Evolutionary conservation across 2,797 vertebrate genomes (phyloP).

Genomic region (Parotocinclus haroldoi): DNA sequence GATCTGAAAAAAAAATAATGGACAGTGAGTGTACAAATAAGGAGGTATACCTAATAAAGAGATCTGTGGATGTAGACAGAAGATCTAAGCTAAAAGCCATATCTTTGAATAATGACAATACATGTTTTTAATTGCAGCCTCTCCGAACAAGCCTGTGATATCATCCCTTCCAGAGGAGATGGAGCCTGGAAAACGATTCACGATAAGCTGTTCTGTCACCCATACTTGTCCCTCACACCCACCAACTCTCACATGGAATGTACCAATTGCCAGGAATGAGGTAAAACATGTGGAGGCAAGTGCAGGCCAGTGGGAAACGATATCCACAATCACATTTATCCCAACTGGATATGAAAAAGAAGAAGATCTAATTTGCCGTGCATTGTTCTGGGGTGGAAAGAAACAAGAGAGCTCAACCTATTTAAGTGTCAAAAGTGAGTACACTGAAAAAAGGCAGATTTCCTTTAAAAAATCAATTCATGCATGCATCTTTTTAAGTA

Average conservation of each 20-base stretch:
- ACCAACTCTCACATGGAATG: conserved; percentile 59
- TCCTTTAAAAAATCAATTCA: background rate
- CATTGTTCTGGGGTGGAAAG: conserved; percentile 53
- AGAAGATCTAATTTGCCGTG: conserved; percentile 50
- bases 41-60: too few relatives aligned
- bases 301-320: conserved; percentile 53
- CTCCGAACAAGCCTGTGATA: conserved; percentile 57
- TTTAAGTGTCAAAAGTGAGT: conserved; percentile 56
- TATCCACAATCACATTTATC: conserved; percentile 55
- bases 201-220: conserved; percentile 56
- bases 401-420: conserved; percentile 31
- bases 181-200: conserved; percentile 48
- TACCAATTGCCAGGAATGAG: conserved; percentile 31
- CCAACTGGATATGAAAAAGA: conserved; percentile 50
- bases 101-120: background rate
- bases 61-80: too few relatives aligned
- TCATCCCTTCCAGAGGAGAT: conserved; percentile 48
- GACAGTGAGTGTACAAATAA: too few relatives aligned
- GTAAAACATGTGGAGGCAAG: conserved; percentile 14
- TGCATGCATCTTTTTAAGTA: too few relatives aligned
- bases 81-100: background rate
- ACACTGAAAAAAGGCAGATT: background rate
- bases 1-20: too few relatives aligned
- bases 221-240: conserved; percentile 61
- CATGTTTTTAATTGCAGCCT: conserved; percentile 43